A percentile compares a stretch with the other conserved stretches of the same genome.
These are phyloP conservation scores for Paratrypauchen microcephalus DNA, from an alignment of 2,797 vertebrate genomes.

Conservation along the genomic window DNA sequence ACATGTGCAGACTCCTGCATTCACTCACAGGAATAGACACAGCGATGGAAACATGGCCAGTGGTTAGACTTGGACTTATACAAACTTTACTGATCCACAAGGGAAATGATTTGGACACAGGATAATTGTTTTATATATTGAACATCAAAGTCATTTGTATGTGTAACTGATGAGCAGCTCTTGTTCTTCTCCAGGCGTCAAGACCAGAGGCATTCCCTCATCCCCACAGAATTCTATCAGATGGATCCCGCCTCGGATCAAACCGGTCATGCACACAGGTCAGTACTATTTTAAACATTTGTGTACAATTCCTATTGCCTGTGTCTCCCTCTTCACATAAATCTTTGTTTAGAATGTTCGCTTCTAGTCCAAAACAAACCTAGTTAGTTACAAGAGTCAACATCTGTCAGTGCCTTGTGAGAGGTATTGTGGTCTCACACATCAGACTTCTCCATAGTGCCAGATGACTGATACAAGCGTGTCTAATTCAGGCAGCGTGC, in stretches of 20 bases:
- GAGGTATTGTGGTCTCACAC: slow-evolving; percentile 9
- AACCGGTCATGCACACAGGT: slow-evolving; percentile 84
- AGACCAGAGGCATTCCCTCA: slow-evolving; percentile 83
- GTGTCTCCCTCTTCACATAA: not conserved
- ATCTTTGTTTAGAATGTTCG: not conserved
- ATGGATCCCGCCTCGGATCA: slow-evolving; percentile 74
- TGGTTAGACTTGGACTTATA: no score
- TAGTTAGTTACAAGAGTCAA: not conserved
- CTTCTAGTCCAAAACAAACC: not conserved
- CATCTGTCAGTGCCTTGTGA: slow-evolving; percentile 12
- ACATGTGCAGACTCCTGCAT: slow-evolving; percentile 24
- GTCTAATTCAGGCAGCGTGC: slow-evolving; percentile 28
- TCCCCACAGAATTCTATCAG: slow-evolving; percentile 77
- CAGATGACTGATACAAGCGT: slow-evolving; percentile 16
- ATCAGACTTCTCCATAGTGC: slow-evolving; percentile 19
- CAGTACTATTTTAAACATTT: slow-evolving; percentile 30
- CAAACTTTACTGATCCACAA: no score
- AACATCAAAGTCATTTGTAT: no score
- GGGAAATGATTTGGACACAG: no score
- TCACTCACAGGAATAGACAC: slow-evolving; percentile 29
- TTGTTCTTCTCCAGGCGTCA: slow-evolving; percentile 69
- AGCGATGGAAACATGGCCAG: slow-evolving; percentile 13
- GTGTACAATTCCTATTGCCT: not conserved
- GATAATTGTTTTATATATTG: not conserved
- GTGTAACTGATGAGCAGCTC: not conserved